phyloP scores from a whole-genome alignment of 2,888 invertebrate species.

The Diloba caeruleocephala region DNA sequence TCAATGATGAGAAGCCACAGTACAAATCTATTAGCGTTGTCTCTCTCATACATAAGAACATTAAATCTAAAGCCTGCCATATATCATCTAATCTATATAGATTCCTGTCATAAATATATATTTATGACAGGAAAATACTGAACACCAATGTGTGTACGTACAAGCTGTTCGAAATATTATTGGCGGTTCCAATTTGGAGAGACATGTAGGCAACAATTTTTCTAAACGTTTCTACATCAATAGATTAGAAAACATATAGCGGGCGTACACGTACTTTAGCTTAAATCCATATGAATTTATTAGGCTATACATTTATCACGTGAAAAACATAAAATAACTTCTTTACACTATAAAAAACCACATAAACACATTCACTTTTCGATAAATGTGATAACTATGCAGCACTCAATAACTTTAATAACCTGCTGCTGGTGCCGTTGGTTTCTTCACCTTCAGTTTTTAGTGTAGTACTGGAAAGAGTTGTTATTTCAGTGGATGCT shows the following conservation, averaged over 20 bases:
- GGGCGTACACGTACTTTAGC: neutral
- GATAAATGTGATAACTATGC: neutral
- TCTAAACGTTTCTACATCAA: neutral
- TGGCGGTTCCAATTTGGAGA: too few relatives aligned
- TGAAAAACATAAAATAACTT: neutral
- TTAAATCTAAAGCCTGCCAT: too few relatives aligned
- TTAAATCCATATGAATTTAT: neutral
- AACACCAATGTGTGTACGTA: too few relatives aligned
- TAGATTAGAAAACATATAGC: constrained; percentile 5
- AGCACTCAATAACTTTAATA: constrained; percentile 11
- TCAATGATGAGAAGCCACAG: too few relatives aligned
- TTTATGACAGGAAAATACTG: too few relatives aligned
- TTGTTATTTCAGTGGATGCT: neutral
- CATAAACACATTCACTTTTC: constrained; percentile 6
- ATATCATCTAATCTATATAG: too few relatives aligned
- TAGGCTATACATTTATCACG: neutral
- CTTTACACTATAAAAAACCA: neutral
- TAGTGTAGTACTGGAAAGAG: neutral
- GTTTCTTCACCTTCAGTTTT: neutral
- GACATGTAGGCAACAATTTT: too few relatives aligned
- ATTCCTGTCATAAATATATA: too few relatives aligned
- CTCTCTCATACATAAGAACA: too few relatives aligned
- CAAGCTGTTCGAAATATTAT: too few relatives aligned
- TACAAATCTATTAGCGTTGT: too few relatives aligned
- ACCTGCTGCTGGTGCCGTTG: neutral